These are phyloP conservation scores for Nicator chloris DNA, from an alignment of 2,113 vertebrate species.

Conservation along the genomic window DNA sequence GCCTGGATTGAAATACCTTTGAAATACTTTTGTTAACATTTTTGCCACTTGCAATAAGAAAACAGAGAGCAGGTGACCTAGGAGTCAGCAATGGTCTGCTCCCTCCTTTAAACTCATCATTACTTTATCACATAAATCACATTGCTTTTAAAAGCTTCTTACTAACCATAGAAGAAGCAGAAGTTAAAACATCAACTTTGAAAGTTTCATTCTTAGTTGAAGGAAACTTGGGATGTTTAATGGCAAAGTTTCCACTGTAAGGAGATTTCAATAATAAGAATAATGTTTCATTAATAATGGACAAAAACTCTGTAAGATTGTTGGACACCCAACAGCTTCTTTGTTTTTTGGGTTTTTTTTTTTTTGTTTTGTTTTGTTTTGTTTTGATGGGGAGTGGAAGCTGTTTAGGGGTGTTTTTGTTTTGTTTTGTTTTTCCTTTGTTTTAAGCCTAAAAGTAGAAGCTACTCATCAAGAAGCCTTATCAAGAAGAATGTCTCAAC, in stretches of 20 bases:
- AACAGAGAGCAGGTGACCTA: not conserved
- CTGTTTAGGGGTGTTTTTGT: not conserved
- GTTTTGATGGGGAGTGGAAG: fast-evolving
- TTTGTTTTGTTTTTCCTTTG: too few species aligned
- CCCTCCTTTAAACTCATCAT: not conserved
- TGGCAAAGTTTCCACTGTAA: not conserved
- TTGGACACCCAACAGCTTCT: not conserved
- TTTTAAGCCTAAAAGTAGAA: not conserved
- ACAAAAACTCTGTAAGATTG: not conserved
- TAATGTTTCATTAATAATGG: not conserved
- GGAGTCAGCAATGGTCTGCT: not conserved
- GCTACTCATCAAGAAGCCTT: not conserved
- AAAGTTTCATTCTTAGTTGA: not conserved
- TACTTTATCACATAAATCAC: not conserved
- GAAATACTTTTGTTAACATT: not conserved
- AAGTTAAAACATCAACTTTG: not conserved
- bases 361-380: too few species aligned
- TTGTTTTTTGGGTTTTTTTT: not conserved
- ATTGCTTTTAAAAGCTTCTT: not conserved
- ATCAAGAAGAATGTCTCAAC: not conserved
- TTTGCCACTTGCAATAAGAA: not conserved
- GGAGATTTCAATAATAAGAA: not conserved
- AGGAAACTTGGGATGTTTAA: not conserved
- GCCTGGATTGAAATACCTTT: not conserved
- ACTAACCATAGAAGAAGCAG: not conserved